These are phyloP conservation scores for Gallinago stenura DNA, from an alignment of 2,797 vertebrate genomes.

Conservation along the genomic window DNA sequence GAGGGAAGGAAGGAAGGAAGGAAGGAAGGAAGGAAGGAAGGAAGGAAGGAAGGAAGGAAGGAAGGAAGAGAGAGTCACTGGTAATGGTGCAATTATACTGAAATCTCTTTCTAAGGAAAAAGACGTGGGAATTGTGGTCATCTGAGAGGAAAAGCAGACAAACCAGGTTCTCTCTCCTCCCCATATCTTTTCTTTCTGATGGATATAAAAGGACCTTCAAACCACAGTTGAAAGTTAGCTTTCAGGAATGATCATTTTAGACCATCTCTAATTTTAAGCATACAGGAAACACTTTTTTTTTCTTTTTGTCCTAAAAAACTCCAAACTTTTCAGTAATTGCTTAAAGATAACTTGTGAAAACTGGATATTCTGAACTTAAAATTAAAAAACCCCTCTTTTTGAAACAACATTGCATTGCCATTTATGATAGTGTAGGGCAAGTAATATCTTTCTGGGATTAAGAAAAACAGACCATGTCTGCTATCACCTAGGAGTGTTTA, in stretches of 20 bases:
- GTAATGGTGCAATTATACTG: neutral
- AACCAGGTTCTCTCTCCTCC: neutral
- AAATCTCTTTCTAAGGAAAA: neutral
- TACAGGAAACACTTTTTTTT: neutral
- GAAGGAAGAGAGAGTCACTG: neutral
- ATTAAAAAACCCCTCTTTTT: neutral
- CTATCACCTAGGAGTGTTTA: neutral
- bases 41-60: neutral
- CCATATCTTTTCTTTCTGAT: neutral
- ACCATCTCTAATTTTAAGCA: neutral
- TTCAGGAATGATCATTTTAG: neutral
- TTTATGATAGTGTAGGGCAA: neutral
- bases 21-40: no score
- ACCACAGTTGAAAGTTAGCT: neutral
- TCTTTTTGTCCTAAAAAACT: neutral
- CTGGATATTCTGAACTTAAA: neutral
- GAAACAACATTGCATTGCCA: neutral
- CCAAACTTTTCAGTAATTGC: neutral
- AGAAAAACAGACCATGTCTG: neutral
- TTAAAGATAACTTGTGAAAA: neutral
- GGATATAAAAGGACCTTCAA: neutral
- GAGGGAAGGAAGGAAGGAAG: neutral
- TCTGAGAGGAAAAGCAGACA: neutral
- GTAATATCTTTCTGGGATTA: neutral
- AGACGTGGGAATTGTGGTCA: neutral